These are phyloP conservation scores for Anarhynchus alexandrinus DNA, from an alignment of 2,113 vertebrate species.

Conservation along the genomic window DNA sequence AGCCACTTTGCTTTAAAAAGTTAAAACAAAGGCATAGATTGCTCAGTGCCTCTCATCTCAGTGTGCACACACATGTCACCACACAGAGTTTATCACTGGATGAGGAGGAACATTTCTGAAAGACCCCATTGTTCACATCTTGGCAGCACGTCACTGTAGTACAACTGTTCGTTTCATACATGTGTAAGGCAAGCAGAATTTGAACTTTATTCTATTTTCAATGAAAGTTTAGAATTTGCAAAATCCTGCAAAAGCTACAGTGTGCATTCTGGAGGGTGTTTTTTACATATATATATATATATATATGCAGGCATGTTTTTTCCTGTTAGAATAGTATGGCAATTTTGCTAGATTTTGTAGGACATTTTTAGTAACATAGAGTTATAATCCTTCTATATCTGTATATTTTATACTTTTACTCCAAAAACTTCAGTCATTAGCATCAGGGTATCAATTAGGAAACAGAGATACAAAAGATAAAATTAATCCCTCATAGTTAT, in stretches of 20 bases:
- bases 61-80: neutral
- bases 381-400: neutral
- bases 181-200: slow-evolving; percentile 19
- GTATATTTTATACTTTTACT: neutral
- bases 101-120: slow-evolving; percentile 2
- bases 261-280: neutral
- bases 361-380: neutral
- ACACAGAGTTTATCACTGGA: neutral
- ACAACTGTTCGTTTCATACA: slow-evolving; percentile 36
- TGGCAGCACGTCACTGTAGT: neutral
- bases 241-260: neutral
- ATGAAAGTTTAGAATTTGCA: neutral
- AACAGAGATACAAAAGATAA: neutral
- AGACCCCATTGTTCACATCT: neutral
- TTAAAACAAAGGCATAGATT: neutral
- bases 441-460: neutral
- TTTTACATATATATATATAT: neutral
- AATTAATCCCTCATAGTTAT: neutral
- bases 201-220: slow-evolving; percentile 14
- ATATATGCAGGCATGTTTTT: neutral
- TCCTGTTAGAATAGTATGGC: neutral
- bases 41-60: neutral
- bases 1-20: neutral
- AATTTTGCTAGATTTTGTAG: neutral
- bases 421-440: neutral